Base-by-base conservation (phyloP, 2,888 invertebrate genomes). In the Tetheella fluctuosa region DNA sequence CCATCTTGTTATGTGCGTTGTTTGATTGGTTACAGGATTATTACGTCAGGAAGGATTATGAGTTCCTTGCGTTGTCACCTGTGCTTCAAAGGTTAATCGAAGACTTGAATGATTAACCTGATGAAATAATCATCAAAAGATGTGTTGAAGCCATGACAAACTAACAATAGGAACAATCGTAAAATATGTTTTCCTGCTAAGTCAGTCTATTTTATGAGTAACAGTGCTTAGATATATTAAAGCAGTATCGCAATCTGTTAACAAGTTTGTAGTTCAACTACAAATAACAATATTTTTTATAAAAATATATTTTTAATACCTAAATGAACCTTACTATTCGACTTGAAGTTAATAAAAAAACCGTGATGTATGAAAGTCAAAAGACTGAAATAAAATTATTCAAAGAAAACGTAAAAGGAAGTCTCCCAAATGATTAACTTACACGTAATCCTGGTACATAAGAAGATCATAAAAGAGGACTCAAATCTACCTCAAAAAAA, bases 1-100 rank as follows among this genome's bases (percentile, higher is more conserved):
- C 90, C 90, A 90, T 91, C 81, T 90, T 91, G 88, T 80, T 77
- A 78, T 81, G 74, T 75, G 71, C 74, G 79, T 69, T 68, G 70
- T 80, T 80, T 80, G 81, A 85, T 84, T 81, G 81, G 80, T 72
- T 70, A 69, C 65, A 70, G 71, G 65, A 66, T 72, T 69, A 70
- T 84, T 83, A 81, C 81, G 83, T 83, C 81, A 83, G 73, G 70
- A 74, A 83, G 73, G 70, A 74, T 82, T 80, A 81, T 83, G 76
- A 76, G 70, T 74, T 81, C 77, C 13, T 81, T 48, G 10, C 10
- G 2, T 48, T 83, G 83, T 84, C 81, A 84, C 83, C 61, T 39
- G 58, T 56, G 57, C 62, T 52, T 59, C 23, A 28, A 23, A 54
- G 20, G 54, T 57, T 61, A 52, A 13, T 52, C 23, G 25, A 58